These are phyloP conservation scores for Empidonax traillii DNA, from an alignment of 2,113 vertebrate species.

Conservation along the genomic window DNA sequence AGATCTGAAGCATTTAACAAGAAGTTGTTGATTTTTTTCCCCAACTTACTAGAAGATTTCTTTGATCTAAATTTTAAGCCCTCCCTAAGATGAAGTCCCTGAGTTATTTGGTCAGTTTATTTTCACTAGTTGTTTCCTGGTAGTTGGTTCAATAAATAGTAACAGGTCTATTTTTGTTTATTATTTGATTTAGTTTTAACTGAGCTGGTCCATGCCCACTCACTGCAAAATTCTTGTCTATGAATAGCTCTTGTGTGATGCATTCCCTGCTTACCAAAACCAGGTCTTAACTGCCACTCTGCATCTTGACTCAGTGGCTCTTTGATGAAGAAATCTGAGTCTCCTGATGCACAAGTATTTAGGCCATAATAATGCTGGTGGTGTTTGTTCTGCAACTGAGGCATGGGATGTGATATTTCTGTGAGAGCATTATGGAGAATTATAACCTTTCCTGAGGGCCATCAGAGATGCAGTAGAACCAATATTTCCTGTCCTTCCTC, in stretches of 20 bases:
- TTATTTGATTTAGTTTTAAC: constrained; percentile 34
- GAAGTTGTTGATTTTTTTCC: background rate
- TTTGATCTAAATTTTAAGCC: constrained; percentile 11
- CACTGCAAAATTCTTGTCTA: background rate
- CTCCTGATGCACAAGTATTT: background rate
- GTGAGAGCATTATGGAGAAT: background rate
- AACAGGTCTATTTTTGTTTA: background rate
- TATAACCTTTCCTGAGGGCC: background rate
- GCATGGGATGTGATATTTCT: background rate
- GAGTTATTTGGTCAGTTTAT: background rate
- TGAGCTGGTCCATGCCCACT: background rate
- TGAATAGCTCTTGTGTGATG: background rate
- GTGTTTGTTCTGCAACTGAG: background rate
- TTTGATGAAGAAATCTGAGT: background rate
- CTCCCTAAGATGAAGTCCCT: background rate
- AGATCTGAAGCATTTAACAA: background rate
- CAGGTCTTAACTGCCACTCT: background rate
- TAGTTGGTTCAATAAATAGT: constrained; percentile 13
- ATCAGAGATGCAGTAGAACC: background rate
- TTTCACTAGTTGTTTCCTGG: constrained; percentile 4
- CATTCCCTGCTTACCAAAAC: background rate
- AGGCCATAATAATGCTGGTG: background rate
- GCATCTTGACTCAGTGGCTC: background rate
- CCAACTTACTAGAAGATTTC: background rate
- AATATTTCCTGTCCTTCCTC: background rate